Percentiles rank a stretch among this genome's conserved stretches.
Evolutionary conservation across 2,797 vertebrate genomes (phyloP).

Genomic region (Rhinogobio ventralis): DNA sequence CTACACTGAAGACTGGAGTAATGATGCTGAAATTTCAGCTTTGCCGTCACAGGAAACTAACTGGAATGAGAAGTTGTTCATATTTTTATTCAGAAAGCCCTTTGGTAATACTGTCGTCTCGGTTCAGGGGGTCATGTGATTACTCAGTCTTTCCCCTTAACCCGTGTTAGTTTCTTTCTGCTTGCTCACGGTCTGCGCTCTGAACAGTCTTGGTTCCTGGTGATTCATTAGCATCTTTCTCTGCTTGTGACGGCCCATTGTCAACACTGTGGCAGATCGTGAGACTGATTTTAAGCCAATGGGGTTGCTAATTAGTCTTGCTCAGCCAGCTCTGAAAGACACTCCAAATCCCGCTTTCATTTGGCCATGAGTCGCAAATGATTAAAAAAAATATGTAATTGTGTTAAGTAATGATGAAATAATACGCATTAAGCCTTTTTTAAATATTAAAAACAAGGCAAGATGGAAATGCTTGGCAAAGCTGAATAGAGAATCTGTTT

Average conservation of each 20-base stretch:
- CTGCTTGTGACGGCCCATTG: constrained; percentile 64
- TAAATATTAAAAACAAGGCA: constrained; percentile 51
- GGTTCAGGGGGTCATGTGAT: constrained; percentile 29
- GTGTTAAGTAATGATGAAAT: constrained; percentile 42
- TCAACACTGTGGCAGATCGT: constrained; percentile 64
- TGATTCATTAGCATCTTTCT: constrained; percentile 62
- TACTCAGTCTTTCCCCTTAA: constrained; percentile 32
- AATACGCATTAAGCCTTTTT: constrained; percentile 40
- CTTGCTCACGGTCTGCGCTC: constrained; percentile 51
- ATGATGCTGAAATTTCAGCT: not conserved
- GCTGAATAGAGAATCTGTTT: constrained; percentile 50
- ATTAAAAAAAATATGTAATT: constrained; percentile 38
- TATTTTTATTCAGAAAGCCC: constrained; percentile 9
- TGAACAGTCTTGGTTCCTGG: constrained; percentile 54
- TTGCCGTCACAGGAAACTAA: not conserved
- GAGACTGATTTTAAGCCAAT: constrained; percentile 67
- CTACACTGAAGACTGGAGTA: not conserved
- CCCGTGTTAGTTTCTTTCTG: constrained; percentile 41
- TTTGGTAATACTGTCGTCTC: constrained; percentile 1
- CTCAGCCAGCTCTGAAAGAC: constrained; percentile 64
- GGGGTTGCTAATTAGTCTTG: constrained; percentile 72
- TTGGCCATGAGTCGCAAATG: constrained; percentile 36
- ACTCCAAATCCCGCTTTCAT: constrained; percentile 44
- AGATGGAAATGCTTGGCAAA: constrained; percentile 53
- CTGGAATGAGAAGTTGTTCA: not conserved